Evolutionary conservation across 2,797 vertebrate genomes (phyloP).

Genomic region (Ptychadena robeensis): DNA sequence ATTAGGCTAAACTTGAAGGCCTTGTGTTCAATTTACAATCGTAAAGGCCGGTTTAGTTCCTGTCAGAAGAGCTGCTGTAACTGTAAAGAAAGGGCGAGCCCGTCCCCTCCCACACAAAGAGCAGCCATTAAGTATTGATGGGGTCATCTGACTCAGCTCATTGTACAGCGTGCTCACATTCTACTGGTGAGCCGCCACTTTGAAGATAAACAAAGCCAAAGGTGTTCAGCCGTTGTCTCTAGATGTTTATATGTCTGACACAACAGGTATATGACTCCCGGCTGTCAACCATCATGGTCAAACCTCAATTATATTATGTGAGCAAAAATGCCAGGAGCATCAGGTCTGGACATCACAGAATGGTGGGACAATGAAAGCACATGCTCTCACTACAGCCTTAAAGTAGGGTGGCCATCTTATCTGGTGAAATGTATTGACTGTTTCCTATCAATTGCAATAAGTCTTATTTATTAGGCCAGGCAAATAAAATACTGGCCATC

Average conservation of each 20-base stretch:
- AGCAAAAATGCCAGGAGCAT: neutral
- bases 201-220: neutral
- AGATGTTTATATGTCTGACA: conserved; percentile 17
- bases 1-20: too few relatives aligned
- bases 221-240: neutral
- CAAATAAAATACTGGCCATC: too few relatives aligned
- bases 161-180: neutral
- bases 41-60: neutral
- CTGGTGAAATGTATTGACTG: too few relatives aligned
- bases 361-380: neutral
- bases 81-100: too few relatives aligned
- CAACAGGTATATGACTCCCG: neutral
- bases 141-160: neutral
- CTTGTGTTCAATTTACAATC: too few relatives aligned
- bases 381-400: neutral
- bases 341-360: neutral
- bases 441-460: too few relatives aligned
- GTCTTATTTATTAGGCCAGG: too few relatives aligned
- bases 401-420: too few relatives aligned
- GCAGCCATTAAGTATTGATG: conserved; percentile 44
- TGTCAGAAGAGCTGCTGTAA: neutral
- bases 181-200: neutral
- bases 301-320: neutral
- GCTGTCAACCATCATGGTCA: neutral
- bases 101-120: conserved; percentile 6